phyloP scores from a whole-genome alignment of 1,140 invertebrate genomes.

The Holcopasites calliopsidis region DNA sequence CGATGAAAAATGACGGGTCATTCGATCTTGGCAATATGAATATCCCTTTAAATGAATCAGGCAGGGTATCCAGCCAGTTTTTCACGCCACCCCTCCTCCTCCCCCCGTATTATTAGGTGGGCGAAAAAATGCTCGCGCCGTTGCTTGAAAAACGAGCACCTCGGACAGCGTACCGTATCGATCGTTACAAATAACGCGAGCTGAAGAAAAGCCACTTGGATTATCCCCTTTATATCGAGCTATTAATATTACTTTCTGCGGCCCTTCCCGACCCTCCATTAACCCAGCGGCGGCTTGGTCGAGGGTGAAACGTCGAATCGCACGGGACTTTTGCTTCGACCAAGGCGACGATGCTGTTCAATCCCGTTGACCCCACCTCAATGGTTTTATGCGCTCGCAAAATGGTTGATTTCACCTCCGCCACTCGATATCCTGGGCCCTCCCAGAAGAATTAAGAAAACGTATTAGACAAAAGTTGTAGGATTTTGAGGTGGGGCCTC shows the following conservation, averaged over 20 bases:
- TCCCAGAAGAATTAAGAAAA: too few species aligned
- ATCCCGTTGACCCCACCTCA: too few species aligned
- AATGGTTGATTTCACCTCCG: too few species aligned
- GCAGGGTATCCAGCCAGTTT: conserved; percentile 44
- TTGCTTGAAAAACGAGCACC: conserved; percentile 60
- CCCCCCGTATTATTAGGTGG: conserved; percentile 55
- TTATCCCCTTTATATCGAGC: conserved; percentile 62
- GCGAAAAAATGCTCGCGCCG: conserved; percentile 52
- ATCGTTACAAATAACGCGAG: conserved; percentile 63
- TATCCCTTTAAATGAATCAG: conserved; percentile 59
- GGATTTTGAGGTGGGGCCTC: too few species aligned
- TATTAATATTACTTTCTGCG: conserved; percentile 69
- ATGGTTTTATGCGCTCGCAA: too few species aligned
- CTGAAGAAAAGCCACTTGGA: conserved; percentile 39
- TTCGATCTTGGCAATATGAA: conserved; percentile 39
- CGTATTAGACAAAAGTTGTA: too few species aligned
- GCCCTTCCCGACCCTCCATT: conserved; percentile 13
- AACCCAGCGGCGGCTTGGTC: background rate
- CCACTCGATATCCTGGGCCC: too few species aligned
- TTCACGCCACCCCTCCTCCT: conserved; percentile 34
- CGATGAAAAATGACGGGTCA: conserved; percentile 31
- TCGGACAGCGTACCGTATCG: conserved; percentile 52
- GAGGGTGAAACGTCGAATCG: conserved; percentile 19
- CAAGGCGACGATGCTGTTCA: conserved; percentile 10
- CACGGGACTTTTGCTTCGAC: background rate